Percentiles rank a stretch among this genome's conserved stretches.
Conservation (phyloP, 2,113 vertebrate species). For the Hiodon alosoides region DNA sequence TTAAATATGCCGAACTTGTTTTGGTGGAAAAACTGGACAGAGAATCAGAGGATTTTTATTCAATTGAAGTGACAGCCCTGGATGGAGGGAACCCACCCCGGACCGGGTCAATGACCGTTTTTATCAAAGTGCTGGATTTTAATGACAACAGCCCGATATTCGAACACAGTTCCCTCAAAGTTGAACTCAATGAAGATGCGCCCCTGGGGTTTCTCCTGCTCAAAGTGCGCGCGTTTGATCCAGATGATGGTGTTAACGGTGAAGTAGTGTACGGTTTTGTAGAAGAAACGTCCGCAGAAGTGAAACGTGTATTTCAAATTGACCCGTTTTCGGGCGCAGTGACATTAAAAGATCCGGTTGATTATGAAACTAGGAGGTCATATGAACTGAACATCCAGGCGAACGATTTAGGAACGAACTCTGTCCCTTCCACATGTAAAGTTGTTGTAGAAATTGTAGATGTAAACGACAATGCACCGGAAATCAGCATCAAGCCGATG, state of each 20-base stretch:
- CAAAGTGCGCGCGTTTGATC: constrained; percentile 61
- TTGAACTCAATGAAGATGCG: constrained; percentile 61
- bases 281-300: constrained; percentile 38
- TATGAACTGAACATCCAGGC: constrained; percentile 60
- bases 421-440: constrained; percentile 52
- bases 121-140: constrained; percentile 60
- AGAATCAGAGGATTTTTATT: constrained; percentile 58
- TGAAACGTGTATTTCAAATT: constrained; percentile 51
- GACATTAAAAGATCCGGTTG: constrained; percentile 51
- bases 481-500: constrained; percentile 66
- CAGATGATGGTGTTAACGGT: constrained; percentile 59
- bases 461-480: constrained; percentile 67
- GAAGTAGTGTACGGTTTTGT: constrained; percentile 60
- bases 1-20: constrained; percentile 58
- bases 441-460: constrained; percentile 60
- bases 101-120: constrained; percentile 49
- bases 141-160: constrained; percentile 70
- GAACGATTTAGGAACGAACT: constrained; percentile 50
- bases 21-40: constrained; percentile 57
- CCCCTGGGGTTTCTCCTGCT: constrained; percentile 56
- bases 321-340: constrained; percentile 56
- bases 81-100: constrained; percentile 47
- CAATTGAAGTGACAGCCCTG: constrained; percentile 47
- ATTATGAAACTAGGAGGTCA: constrained; percentile 54
- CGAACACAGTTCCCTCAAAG: constrained; percentile 54